Percentiles rank a stretch among this genome's conserved stretches.
phyloP scores from a whole-genome alignment of 2,888 invertebrate species.

The Chouioia cunea region DNA sequence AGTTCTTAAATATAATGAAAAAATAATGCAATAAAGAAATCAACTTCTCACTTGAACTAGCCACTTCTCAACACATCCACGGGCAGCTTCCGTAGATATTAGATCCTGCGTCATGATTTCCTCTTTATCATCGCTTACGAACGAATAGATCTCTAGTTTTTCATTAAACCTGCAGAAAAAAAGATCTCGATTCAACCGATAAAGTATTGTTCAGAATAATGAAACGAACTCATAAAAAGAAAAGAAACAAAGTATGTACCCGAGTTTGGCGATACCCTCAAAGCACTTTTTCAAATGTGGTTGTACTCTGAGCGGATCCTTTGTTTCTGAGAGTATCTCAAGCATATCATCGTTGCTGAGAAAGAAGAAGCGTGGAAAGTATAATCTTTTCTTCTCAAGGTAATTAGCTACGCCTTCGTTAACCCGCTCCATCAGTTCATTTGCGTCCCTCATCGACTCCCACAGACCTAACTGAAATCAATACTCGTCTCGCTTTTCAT shows the following conservation, averaged over 20 bases:
- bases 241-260: constrained; percentile 56
- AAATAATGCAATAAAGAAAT: too few relatives aligned
- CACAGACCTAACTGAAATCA: constrained; percentile 72
- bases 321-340: constrained; percentile 90
- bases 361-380: constrained; percentile 90
- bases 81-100: constrained; percentile 79
- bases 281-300: constrained; percentile 91
- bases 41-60: constrained; percentile 72
- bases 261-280: constrained; percentile 83
- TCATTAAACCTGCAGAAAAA: constrained; percentile 72
- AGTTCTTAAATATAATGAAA: neutral
- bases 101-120: constrained; percentile 74
- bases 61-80: constrained; percentile 91
- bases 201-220: neutral
- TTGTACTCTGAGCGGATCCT: constrained; percentile 86
- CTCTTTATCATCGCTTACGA: constrained; percentile 85
- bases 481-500: neutral
- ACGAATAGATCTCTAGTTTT: constrained; percentile 79
- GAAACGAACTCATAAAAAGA: constrained; percentile 1
- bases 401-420: constrained; percentile 87
- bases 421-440: constrained; percentile 80
- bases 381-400: constrained; percentile 86
- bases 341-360: constrained; percentile 92
- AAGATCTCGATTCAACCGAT: neutral
- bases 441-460: constrained; percentile 79